Base-by-base conservation (phyloP, 2,797 vertebrate species). In the Enteromius viviparus region DNA sequence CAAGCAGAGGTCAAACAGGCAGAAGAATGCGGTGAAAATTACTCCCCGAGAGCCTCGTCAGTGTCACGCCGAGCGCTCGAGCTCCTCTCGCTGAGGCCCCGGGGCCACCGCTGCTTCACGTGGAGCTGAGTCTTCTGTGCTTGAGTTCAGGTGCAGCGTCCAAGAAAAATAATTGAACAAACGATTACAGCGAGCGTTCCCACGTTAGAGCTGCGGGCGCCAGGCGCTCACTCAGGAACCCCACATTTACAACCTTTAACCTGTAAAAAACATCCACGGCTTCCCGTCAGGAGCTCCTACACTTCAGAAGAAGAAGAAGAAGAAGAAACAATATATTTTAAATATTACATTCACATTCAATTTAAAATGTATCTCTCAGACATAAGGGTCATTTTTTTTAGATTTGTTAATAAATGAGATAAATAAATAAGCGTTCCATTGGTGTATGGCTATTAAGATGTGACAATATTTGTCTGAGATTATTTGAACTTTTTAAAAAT, bases 91-190 rank as follows among this genome's bases (percentile, higher is more conserved):
- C 89, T 93, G 92, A 92, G 89, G 87, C 89, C 85, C 87, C 83
- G 78, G 40, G 83, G 87, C 84, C 84, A 51, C 87, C 83, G 69
- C n/a, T 72, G 78, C 80, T 69, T 60, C 47, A 60, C 75, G 34
- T 82, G 92, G 89, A 89, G 88, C 89, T 89, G 89, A 85, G 82
- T 81, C 82, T 81, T 84, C 66, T 76, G 82, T 51, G 88, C 90
- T 91, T 89, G 87, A 90, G 86, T 91, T 90, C 92, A 95, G 94
- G 93, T 94, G 92, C 87, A 71, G 83, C 87, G 19, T 92, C 91
- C 91, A 92, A 92, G 89, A 91, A 92, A 94, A 94, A 94, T 93
- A 94, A 93, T 92, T 92, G 92, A 93, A 90, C 92, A 92, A 94
- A 93, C 91, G 91, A 92, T 93, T 92, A 92, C 75, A 89, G 90